Percentiles rank a stretch among this genome's conserved stretches.
Evolutionary conservation across 2,113 vertebrate species (phyloP).

Genomic region (Gallinago undulata): DNA sequence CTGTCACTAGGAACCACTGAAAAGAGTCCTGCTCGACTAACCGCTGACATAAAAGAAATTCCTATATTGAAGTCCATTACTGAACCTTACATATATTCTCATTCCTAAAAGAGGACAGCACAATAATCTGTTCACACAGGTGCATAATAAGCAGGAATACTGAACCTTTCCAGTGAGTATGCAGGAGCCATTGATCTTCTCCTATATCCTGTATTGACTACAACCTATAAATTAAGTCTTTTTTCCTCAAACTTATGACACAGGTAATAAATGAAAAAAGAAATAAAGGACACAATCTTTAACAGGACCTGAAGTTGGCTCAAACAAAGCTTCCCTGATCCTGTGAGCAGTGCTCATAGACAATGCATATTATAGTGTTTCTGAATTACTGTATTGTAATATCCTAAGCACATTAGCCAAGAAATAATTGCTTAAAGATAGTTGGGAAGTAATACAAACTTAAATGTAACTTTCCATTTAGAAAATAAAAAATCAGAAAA

Average conservation of each 20-base stretch:
- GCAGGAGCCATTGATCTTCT: neutral
- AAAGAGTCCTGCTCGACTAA: neutral
- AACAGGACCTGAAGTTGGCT: neutral
- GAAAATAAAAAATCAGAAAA: neutral
- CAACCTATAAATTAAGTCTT: neutral
- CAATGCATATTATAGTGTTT: neutral
- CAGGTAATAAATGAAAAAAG: neutral
- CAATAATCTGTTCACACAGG: neutral
- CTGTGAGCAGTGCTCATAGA: neutral
- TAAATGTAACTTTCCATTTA: neutral
- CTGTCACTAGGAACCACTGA: too few species aligned
- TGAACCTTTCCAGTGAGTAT: neutral
- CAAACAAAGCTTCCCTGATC: neutral
- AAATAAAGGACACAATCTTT: neutral
- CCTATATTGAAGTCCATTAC: neutral
- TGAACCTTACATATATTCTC: neutral
- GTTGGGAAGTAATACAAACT: neutral
- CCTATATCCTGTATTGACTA: neutral
- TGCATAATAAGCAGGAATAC: neutral
- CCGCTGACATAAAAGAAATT: neutral
- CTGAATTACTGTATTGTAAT: neutral
- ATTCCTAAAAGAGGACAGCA: neutral
- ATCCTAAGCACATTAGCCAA: neutral
- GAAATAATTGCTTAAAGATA: neutral
- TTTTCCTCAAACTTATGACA: neutral